These are phyloP conservation scores for Aselliscus stoliczkanus DNA, from an alignment of 2,797 vertebrate genomes.

Conservation along the genomic window DNA sequence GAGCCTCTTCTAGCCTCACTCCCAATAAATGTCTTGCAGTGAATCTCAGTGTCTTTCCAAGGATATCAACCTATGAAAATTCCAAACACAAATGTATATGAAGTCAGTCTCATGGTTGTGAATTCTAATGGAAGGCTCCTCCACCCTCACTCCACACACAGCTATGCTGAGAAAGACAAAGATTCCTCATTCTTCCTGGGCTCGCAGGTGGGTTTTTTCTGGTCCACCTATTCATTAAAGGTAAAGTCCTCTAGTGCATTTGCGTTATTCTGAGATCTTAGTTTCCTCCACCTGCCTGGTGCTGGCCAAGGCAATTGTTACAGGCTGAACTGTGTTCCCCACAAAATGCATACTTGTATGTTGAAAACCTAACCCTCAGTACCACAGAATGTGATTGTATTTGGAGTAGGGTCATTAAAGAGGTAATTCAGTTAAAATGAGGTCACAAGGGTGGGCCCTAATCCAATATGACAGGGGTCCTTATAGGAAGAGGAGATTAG, in stretches of 20 bases:
- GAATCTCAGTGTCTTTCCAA: neutral
- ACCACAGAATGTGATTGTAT: neutral
- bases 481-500: neutral
- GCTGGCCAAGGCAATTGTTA: neutral
- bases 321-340: neutral
- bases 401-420: neutral
- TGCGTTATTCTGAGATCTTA: neutral
- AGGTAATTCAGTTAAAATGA: neutral
- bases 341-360: neutral
- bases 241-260: neutral
- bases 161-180: neutral
- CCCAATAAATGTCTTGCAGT: neutral
- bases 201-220: neutral
- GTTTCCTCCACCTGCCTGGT: neutral
- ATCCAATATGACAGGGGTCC: neutral
- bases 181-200: neutral
- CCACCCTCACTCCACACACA: neutral
- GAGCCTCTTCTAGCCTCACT: neutral
- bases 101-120: neutral
- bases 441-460: neutral
- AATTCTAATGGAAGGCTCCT: neutral
- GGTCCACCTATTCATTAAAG: neutral
- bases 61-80: neutral
- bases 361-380: neutral
- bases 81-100: neutral